Percentiles rank a stretch among this genome's conserved stretches.
Conservation (phyloP, 2,113 vertebrate genomes). For the Chaetodon trifascialis region DNA sequence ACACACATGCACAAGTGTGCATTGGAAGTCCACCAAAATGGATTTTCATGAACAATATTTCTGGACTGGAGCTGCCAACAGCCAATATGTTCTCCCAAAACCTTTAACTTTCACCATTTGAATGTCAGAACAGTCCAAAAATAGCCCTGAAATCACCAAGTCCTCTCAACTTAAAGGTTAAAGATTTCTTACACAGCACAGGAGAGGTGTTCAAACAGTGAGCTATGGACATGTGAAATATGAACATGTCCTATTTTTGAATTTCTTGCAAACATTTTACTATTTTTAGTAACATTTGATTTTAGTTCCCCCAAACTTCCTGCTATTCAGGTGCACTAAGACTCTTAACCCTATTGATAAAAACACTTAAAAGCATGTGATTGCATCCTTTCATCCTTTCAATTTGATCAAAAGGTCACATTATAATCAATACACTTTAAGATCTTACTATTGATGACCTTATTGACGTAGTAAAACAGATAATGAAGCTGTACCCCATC, state of each 20-base stretch:
- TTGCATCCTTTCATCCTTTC: conserved; percentile 4
- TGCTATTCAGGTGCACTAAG: neutral
- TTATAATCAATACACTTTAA: conserved; percentile 28
- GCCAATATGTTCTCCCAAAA: conserved; percentile 25
- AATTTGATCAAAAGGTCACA: conserved; percentile 37
- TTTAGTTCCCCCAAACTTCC: neutral
- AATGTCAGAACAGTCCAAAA: conserved; percentile 62
- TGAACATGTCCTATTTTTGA: neutral
- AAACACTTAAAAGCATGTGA: neutral
- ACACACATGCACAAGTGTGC: conserved; percentile 30
- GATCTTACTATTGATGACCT: conserved; percentile 2
- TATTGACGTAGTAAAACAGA: conserved; percentile 12
- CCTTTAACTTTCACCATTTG: conserved; percentile 53
- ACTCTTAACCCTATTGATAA: neutral
- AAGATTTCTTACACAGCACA: conserved; percentile 29
- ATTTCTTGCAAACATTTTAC: neutral
- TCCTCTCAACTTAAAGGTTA: conserved; percentile 60
- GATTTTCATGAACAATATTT: conserved; percentile 21
- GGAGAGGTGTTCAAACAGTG: neutral
- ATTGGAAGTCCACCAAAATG: conserved; percentile 19
- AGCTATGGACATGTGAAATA: neutral
- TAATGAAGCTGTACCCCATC: conserved; percentile 14
- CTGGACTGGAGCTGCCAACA: neutral
- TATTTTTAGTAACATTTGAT: neutral
- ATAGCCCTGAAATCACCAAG: conserved; percentile 35